phyloP scores from a whole-genome alignment of 2,888 invertebrate genomes.

The Lepidocyrtinus sp. region DNA sequence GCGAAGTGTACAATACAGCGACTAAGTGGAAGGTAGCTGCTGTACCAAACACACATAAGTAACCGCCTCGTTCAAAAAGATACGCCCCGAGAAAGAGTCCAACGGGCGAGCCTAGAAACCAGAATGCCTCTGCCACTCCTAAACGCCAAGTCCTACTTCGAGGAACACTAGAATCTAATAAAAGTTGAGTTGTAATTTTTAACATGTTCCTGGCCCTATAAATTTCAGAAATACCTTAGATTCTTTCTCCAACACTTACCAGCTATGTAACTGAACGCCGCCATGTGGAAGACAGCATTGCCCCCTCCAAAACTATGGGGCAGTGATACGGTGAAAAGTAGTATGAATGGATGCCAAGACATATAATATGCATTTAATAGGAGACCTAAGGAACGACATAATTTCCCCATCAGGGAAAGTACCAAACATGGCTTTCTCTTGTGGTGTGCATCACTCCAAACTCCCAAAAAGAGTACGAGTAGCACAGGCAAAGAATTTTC shows the following conservation, averaged over 20 bases:
- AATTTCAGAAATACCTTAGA: too few relatives aligned
- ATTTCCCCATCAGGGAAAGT: conserved; percentile 66
- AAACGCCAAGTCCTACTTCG: conserved; percentile 67
- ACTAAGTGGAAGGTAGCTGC: conserved; percentile 63
- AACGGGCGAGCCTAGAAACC: conserved; percentile 67
- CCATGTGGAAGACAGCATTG: conserved; percentile 69
- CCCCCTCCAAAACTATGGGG: conserved; percentile 68
- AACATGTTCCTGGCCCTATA: too few relatives aligned
- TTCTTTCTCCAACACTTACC: too few relatives aligned
- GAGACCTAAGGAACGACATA: conserved; percentile 66
- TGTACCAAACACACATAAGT: conserved; percentile 67
- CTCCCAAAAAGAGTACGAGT: conserved; percentile 69
- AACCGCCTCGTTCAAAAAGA: conserved; percentile 67
- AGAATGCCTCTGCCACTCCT: conserved; percentile 68
- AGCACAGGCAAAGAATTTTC: conserved; percentile 69
- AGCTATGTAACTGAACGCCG: conserved; percentile 69
- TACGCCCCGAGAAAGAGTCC: conserved; percentile 67
- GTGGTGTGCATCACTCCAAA: conserved; percentile 68
- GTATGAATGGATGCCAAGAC: conserved; percentile 64
- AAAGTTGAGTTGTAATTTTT: too few relatives aligned
- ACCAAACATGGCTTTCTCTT: conserved; percentile 68
- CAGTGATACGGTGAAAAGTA: conserved; percentile 66
- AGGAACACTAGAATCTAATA: conserved; percentile 68
- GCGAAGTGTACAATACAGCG: conserved; percentile 64
- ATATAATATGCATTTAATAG: conserved; percentile 67